phyloP scores from a whole-genome alignment of 1,140 invertebrate species.

The Oncopodura yosiiana region DNA sequence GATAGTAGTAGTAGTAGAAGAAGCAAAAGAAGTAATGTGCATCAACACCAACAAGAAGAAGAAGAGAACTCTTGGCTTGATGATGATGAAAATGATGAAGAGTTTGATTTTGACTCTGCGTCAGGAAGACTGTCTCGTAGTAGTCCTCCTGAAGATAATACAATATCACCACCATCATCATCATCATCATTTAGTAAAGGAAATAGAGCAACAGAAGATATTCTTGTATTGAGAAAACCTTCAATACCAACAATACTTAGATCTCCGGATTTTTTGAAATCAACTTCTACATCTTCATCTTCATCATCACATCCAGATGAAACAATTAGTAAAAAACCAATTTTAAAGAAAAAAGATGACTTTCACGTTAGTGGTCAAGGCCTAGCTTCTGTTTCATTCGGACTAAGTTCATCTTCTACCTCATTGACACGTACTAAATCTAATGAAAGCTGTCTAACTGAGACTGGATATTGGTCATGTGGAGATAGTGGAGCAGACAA shows the following conservation, averaged over 20 bases:
- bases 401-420: constrained; percentile 1
- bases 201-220: not conserved
- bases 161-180: constrained; percentile 3
- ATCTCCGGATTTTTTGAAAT: not conserved
- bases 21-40: not conserved
- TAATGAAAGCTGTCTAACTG: constrained; percentile 26
- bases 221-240: constrained; percentile 18
- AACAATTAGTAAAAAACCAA: constrained; percentile 17
- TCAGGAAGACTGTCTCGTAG: not conserved
- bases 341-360: constrained; percentile 30
- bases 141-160: not conserved
- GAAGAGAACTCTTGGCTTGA: not conserved
- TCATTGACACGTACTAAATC: constrained; percentile 21
- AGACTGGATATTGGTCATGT: constrained; percentile 30
- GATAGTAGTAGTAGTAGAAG: not conserved
- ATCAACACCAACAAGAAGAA: not conserved
- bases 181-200: constrained; percentile 6
- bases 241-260: constrained; percentile 21
- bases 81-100: not conserved
- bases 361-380: not conserved
- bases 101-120: not conserved
- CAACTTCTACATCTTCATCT: not conserved
- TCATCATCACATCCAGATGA: not conserved
- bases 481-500: not conserved
- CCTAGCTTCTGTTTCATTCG: constrained; percentile 23